These are phyloP conservation scores for Battus philenor DNA, from an alignment of 1,140 invertebrate species.

Conservation along the genomic window DNA sequence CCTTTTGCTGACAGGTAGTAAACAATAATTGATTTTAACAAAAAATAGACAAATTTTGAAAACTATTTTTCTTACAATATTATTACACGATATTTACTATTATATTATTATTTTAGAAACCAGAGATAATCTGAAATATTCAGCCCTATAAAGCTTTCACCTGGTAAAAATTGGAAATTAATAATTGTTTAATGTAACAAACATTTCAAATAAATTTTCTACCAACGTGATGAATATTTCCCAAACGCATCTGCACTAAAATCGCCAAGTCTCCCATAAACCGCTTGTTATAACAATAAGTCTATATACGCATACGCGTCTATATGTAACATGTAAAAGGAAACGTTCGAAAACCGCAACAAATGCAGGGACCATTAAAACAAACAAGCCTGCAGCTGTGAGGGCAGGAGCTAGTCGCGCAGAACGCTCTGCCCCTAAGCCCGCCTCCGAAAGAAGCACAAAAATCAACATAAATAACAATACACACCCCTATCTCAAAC, in stretches of 20 bases:
- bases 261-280: slow-evolving; percentile 53
- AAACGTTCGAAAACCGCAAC: slow-evolving; percentile 43
- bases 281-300: slow-evolving; percentile 26
- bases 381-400: slow-evolving; percentile 64
- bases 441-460: slow-evolving; percentile 62
- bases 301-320: slow-evolving; percentile 37
- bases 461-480: slow-evolving; percentile 75
- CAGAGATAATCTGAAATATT: no score
- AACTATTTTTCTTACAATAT: no score
- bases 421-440: slow-evolving; percentile 52
- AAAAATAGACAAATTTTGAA: no score
- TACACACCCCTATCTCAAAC: slow-evolving; percentile 71
- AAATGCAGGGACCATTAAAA: slow-evolving; percentile 63
- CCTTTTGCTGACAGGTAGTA: no score
- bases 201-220: no score
- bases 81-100: no score
- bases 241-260: slow-evolving; percentile 20
- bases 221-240: no score
- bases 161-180: no score
- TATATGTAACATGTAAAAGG: slow-evolving; percentile 40
- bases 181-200: no score
- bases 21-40: no score
- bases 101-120: no score
- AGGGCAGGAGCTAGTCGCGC: slow-evolving; percentile 48
- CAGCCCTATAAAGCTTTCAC: no score